These are phyloP conservation scores for Eulemur coronatus DNA, from an alignment of 2,797 vertebrate genomes.

Conservation along the genomic window DNA sequence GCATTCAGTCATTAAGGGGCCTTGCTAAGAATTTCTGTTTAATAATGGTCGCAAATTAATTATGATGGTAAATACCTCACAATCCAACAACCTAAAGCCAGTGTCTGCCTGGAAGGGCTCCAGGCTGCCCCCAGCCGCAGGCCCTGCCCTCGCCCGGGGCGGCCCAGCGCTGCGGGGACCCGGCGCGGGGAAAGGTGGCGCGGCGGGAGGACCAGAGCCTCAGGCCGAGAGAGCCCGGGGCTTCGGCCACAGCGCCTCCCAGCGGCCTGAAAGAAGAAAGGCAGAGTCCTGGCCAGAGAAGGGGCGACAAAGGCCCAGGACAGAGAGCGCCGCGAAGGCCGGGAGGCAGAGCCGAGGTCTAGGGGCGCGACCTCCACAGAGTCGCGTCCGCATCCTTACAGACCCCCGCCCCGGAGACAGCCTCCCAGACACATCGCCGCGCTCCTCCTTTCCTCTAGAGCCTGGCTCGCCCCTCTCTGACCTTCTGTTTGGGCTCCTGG, in stretches of 20 bases:
- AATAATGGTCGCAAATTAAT: slow-evolving; percentile 87
- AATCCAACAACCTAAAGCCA: slow-evolving; percentile 84
- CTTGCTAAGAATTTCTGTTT: slow-evolving; percentile 87
- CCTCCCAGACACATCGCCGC: neutral
- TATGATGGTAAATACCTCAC: slow-evolving; percentile 87
- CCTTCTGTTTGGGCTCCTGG: neutral
- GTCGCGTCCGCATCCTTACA: fast-evolving
- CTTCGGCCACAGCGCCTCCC: slow-evolving; percentile 54
- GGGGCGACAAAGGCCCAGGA: neutral
- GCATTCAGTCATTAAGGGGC: slow-evolving; percentile 83
- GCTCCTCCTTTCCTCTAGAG: neutral
- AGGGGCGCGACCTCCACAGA: fast-evolving
- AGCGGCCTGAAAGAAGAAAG: slow-evolving; percentile 11
- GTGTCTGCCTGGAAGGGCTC: slow-evolving; percentile 83
- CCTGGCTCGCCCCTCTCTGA: neutral
- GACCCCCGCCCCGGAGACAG: neutral
- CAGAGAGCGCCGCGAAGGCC: neutral
- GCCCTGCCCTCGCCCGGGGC: neutral
- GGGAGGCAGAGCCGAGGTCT: fast-evolving
- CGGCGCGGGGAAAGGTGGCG: fast-evolving
- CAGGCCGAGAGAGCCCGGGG: fast-evolving
- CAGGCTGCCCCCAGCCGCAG: slow-evolving; percentile 69
- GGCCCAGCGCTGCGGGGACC: neutral
- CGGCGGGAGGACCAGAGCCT: fast-evolving
- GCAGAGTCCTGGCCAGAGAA: neutral